Percentiles rank a stretch among this genome's conserved stretches.
These are phyloP conservation scores for Pegoplata infirma DNA, from an alignment of 2,888 invertebrate species.

Conservation along the genomic window DNA sequence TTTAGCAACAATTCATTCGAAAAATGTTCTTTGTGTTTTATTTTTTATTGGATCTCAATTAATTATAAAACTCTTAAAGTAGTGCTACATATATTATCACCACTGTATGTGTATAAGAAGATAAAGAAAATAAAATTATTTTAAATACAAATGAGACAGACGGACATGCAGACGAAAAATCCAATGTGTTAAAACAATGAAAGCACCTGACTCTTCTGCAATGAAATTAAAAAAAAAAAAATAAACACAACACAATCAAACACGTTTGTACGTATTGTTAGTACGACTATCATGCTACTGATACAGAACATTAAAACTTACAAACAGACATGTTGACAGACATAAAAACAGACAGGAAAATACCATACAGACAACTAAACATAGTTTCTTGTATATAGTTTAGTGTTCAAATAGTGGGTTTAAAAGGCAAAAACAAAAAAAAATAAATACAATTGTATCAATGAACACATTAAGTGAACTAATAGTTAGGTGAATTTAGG, in stretches of 20 bases:
- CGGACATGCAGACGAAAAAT: not conserved
- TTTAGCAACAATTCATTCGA: too few species aligned
- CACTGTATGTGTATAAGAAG: not conserved
- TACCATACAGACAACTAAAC: not conserved
- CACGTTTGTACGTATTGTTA: too few species aligned
- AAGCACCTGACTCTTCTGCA: not conserved
- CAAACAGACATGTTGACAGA: not conserved
- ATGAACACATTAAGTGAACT: conserved; percentile 8
- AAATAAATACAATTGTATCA: conserved; percentile 25
- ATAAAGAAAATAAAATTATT: not conserved
- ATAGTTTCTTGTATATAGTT: too few species aligned
- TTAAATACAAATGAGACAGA: not conserved
- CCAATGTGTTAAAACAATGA: not conserved
- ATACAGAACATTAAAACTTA: conserved; percentile 2
- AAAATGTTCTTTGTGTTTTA: too few species aligned
- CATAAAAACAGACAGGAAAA: not conserved
- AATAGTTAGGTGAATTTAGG: too few species aligned
- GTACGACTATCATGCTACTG: not conserved
- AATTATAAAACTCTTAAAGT: too few species aligned
- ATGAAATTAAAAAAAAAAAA: not conserved
- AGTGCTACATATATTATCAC: too few species aligned
- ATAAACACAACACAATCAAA: not conserved
- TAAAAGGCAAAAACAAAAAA: conserved; percentile 23
- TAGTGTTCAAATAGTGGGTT: conserved; percentile 23
- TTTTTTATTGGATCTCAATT: too few species aligned